Evolutionary conservation across 2,113 vertebrate species (phyloP).

Genomic region (Girardinichthys multiradiatus): DNA sequence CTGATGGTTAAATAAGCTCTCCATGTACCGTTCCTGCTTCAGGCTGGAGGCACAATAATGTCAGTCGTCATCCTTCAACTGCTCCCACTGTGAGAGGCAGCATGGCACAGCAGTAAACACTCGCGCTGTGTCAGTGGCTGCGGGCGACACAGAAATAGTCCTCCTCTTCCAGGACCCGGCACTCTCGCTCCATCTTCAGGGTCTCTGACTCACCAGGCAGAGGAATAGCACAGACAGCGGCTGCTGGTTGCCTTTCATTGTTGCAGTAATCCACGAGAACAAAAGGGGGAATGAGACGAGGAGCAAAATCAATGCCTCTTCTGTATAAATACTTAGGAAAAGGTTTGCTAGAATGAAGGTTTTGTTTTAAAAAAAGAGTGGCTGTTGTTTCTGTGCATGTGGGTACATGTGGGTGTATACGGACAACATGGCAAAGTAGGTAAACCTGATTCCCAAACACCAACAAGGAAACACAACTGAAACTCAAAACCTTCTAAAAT

Average conservation of each 20-base stretch:
- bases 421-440: slow-evolving; percentile 57
- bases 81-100: slow-evolving; percentile 71
- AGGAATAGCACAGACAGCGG: slow-evolving; percentile 47
- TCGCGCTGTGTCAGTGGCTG: slow-evolving; percentile 75
- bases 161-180: slow-evolving; percentile 59
- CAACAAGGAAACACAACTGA: too few species aligned
- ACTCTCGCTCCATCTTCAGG: slow-evolving; percentile 62
- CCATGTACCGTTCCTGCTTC: slow-evolving; percentile 63
- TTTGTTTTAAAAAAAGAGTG: slow-evolving; percentile 9
- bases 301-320: slow-evolving; percentile 5
- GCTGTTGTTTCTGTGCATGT: slow-evolving; percentile 7
- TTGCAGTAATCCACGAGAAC: slow-evolving; percentile 64
- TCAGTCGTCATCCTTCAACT: slow-evolving; percentile 76
- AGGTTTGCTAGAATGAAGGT: slow-evolving; percentile 26
- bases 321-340: slow-evolving; percentile 18
- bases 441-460: slow-evolving; percentile 62
- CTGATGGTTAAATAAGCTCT: slow-evolving; percentile 75
- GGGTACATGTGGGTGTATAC: slow-evolving; percentile 66
- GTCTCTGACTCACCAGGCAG: slow-evolving; percentile 65
- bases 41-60: slow-evolving; percentile 73
- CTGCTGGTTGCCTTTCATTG: slow-evolving; percentile 62
- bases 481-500: too few species aligned
- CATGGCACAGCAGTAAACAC: slow-evolving; percentile 76
- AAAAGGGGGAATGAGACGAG: background rate
- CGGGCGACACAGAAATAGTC: slow-evolving; percentile 78